Evolutionary conservation across 30 jellyfish, hydroid and myxozoan genomes (phyloP), one percentile per base, ranked within the genome.

Genomic region (Pelagia noctiluca): DNA sequence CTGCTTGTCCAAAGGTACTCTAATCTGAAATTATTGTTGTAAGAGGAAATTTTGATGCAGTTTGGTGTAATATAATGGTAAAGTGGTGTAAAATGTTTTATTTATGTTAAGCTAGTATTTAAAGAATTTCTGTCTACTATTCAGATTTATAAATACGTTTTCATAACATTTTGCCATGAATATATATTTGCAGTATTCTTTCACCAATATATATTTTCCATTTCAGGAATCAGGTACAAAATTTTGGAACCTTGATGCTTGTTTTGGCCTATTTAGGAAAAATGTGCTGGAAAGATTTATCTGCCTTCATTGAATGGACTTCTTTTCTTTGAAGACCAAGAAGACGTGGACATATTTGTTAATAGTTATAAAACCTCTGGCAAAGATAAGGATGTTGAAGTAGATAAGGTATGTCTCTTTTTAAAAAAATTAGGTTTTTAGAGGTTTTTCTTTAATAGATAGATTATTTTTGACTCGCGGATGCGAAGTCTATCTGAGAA

Each of bases 301-400:
- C 34, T 52, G 1, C 87, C 87, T 1, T 76, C 87, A 30, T 35
- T 32, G 10, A 76, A 76, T 53, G 87, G 87, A 54, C 87, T 76
- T 11, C 34, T 76, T 63, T 76, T 50, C 37, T 76, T 76, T 60
- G 87, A 76, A 52, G 87, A 76, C 46, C 87, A 76, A 36, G 76
- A 50, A 21, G 22, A 50, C 19, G 87, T 76, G 54, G 87, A 53
- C 64, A n/a, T 33, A 33, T 76, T 23, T 36, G 76, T 76, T 33
- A 37, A 23, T n/a, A 76, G 76, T 50, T 76, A 52, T 60, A 53
- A 76, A 76, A 60, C 34, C 35, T 76, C 83, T 2, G n/a, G 66
- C 35, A 70, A 70, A 35, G 83, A 70, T 33, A 70, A 30, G 42
- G 83, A 35, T 18, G n/a, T 35, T 18, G 83, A 70, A 35, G 42